Percentiles rank a stretch among this genome's conserved stretches.
Conservation (phyloP, 1,140 invertebrate species). For the Anastrepha ludens region DNA sequence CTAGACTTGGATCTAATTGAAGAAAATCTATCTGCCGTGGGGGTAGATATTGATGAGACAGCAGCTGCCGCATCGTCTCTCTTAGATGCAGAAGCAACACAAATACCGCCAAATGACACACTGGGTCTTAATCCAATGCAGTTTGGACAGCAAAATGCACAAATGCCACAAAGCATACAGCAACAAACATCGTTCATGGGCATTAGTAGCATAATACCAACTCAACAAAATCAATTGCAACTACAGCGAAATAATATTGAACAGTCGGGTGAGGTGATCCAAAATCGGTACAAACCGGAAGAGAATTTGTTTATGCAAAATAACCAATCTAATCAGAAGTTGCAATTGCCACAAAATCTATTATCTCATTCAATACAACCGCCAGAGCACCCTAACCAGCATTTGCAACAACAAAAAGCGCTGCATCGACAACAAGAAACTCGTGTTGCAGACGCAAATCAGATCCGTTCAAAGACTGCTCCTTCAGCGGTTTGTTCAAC, state of each 20-base stretch:
- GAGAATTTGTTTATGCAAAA: slow-evolving; percentile 57
- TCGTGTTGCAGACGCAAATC: slow-evolving; percentile 21
- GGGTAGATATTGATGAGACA: slow-evolving; percentile 68
- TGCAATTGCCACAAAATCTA: slow-evolving; percentile 55
- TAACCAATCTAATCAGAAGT: slow-evolving; percentile 1
- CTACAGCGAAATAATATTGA: slow-evolving; percentile 31
- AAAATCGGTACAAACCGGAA: slow-evolving; percentile 58
- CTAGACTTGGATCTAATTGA: slow-evolving; percentile 72
- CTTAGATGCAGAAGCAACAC: slow-evolving; percentile 58
- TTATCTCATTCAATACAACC: slow-evolving; percentile 33
- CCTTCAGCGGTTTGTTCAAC: slow-evolving; percentile 52
- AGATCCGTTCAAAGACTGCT: not conserved
- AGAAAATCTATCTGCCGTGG: slow-evolving; percentile 69
- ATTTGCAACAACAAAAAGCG: slow-evolving; percentile 35
- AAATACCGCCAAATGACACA: slow-evolving; percentile 52
- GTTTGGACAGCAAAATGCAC: slow-evolving; percentile 29
- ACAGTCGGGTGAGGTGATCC: slow-evolving; percentile 19
- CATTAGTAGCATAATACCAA: not conserved
- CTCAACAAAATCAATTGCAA: slow-evolving; percentile 55
- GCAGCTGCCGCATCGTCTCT: slow-evolving; percentile 63
- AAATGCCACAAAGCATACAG: slow-evolving; percentile 63
- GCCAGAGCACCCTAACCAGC: slow-evolving; percentile 35
- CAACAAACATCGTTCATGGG: slow-evolving; percentile 43
- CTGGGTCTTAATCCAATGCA: slow-evolving; percentile 55
- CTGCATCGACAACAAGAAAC: slow-evolving; percentile 36